Percentiles rank a stretch among this genome's conserved stretches.
phyloP scores from a whole-genome alignment of 2,888 invertebrate species.

The Coronaproctus castanopsis region DNA sequence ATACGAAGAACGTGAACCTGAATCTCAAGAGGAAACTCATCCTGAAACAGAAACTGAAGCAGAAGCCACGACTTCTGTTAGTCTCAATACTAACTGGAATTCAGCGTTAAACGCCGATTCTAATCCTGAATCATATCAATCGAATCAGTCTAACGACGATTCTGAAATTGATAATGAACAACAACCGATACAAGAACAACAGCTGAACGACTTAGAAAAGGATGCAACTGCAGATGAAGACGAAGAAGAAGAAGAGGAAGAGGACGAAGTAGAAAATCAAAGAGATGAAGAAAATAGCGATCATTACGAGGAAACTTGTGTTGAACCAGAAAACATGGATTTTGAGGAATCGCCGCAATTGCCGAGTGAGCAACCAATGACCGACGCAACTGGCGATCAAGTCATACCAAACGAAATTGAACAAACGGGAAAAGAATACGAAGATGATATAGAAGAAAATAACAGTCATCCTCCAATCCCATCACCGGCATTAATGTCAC shows the following conservation, averaged over 20 bases:
- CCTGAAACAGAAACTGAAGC: not conserved
- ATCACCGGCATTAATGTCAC: conserved; percentile 15
- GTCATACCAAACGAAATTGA: too few species aligned
- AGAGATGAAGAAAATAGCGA: not conserved
- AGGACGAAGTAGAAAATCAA: not conserved
- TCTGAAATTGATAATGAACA: conserved; percentile 5
- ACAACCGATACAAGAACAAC: conserved; percentile 2
- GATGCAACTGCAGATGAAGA: conserved; percentile 11
- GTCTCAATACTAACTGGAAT: not conserved
- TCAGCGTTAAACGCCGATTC: not conserved
- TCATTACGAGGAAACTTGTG: not conserved
- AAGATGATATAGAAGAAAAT: conserved; percentile 6
- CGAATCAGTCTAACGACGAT: conserved; percentile 1
- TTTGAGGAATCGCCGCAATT: not conserved
- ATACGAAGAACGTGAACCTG: not conserved
- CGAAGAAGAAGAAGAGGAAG: conserved; percentile 6
- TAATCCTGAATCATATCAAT: not conserved
- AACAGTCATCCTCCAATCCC: conserved; percentile 12
- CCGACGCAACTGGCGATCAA: too few species aligned
- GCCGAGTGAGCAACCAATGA: too few species aligned
- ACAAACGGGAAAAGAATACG: conserved; percentile 8
- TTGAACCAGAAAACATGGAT: not conserved
- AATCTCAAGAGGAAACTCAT: not conserved
- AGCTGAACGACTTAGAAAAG: conserved; percentile 5
- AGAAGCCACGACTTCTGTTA: not conserved